Percentiles rank a stretch among this genome's conserved stretches.
Evolutionary conservation across 1,140 invertebrate species (phyloP).

Genomic region (Aphaenogaster rudis): DNA sequence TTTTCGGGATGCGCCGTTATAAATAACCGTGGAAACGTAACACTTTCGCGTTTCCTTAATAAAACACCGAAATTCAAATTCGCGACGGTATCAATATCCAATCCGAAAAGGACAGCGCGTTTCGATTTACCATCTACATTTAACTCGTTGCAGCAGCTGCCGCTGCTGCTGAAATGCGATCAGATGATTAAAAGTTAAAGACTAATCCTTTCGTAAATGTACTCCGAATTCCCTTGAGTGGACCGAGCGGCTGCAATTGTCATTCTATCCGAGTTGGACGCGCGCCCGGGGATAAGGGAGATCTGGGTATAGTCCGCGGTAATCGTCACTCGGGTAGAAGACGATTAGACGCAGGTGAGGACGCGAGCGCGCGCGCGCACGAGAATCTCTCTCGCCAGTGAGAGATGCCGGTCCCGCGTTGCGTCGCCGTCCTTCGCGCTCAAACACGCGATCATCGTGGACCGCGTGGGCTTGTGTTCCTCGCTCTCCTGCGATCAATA

Average conservation of each 20-base stretch:
- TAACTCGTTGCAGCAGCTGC: not conserved
- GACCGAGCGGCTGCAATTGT: not conserved
- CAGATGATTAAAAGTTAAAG: not conserved
- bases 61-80: not conserved
- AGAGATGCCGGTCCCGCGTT: constrained; percentile 4
- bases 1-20: not conserved
- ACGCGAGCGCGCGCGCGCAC: not conserved
- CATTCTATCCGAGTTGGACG: constrained; percentile 7
- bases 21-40: not conserved
- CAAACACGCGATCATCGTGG: constrained; percentile 42
- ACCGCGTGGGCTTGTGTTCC: constrained; percentile 66
- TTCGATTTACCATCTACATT: not conserved
- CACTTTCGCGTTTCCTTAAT: not conserved
- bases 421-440: constrained; percentile 27
- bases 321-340: not conserved
- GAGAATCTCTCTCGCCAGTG: not conserved
- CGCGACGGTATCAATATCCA: not conserved
- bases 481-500: constrained; percentile 75
- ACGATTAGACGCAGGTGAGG: constrained; percentile 6
- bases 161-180: not conserved
- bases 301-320: not conserved
- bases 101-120: not conserved
- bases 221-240: not conserved
- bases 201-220: not conserved
- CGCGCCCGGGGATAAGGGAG: not conserved